Evolutionary conservation across 2,113 vertebrate species (phyloP), one percentile per base, ranked within the genome.

Genomic region (Sinocyclocheilus maitianheensis): DNA sequence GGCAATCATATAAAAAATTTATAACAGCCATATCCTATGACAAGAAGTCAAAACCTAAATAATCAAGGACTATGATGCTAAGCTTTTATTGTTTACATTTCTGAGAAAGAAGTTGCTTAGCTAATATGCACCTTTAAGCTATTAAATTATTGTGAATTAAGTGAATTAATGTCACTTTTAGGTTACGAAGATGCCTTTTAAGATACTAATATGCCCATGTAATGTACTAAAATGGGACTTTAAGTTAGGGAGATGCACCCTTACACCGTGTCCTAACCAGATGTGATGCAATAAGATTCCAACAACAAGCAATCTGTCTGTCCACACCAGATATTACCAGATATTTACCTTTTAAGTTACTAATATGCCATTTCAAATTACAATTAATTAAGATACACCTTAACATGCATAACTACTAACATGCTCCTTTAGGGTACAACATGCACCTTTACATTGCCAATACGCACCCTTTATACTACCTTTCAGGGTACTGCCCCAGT

Each of bases 31-130:
- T 48, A 48, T 75, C 40, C 13, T 75, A 48, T 48, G 40, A 24
- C 40, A 24, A 65, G 22, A 63, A 14, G 22, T n/a, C 11, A n/a
- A 75, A 75, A 46, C 10, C 22, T 79, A 40, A 43, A 14, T 9
- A 80, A 62, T 24, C 18, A 58, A 40, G 6, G 22, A 62, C 20
- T 43, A n/a, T 43, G 30, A 40, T 62, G 22, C 34, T 62, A 6
- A 80, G 34, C 12, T 43, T 58, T 60, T 58, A 13, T 37, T 79
- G 51, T 79, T 79, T 79, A 62, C 20, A 37, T 62, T 62, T 79
- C 51, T 5, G 30, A 78, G 18, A 1, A 37, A 37, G 22, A 22
- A 5, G 20, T 58, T 60, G 58, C 20, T 22, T 10, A 9, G 58
- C 55, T 58, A 20, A 58, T 2, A 58, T 18, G 5, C 18, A 20